phyloP scores from a whole-genome alignment of 2,888 invertebrate genomes.

The Parapristionchus giblindavisi region DNA sequence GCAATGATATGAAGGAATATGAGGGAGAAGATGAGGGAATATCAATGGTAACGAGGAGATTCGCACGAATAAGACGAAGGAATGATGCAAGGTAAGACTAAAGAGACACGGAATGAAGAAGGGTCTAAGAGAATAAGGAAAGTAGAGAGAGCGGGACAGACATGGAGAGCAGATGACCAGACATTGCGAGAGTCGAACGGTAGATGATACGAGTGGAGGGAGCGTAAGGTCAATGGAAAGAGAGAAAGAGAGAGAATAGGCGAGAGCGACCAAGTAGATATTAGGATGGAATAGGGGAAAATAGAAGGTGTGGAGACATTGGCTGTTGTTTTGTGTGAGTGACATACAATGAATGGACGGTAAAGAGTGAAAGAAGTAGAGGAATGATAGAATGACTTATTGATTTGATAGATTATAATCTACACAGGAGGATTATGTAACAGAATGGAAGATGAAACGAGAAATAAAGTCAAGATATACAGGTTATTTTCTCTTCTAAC shows the following conservation, averaged over 20 bases:
- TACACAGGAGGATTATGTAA: neutral
- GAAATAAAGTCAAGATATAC: too few species aligned
- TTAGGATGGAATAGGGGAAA: neutral
- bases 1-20: neutral
- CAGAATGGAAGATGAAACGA: neutral
- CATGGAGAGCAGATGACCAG: neutral
- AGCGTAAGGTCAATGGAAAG: neutral
- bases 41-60: slow-evolving; percentile 3
- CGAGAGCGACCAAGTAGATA: too few species aligned
- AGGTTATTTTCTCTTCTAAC: too few species aligned
- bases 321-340: neutral
- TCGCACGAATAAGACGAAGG: neutral
- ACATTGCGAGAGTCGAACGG: too few species aligned
- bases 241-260: neutral
- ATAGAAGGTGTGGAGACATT: neutral
- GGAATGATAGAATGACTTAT: neutral
- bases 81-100: slow-evolving; percentile 2
- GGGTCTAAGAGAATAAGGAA: neutral
- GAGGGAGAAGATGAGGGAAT: slow-evolving; percentile 27
- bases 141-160: too few species aligned
- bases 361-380: neutral
- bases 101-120: neutral
- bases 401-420: neutral
- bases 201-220: neutral
- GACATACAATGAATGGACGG: neutral